Percentiles rank a stretch among this genome's conserved stretches.
Evolutionary conservation across 2,888 invertebrate genomes (phyloP).

Genomic region (Eupithecia exiguata): DNA sequence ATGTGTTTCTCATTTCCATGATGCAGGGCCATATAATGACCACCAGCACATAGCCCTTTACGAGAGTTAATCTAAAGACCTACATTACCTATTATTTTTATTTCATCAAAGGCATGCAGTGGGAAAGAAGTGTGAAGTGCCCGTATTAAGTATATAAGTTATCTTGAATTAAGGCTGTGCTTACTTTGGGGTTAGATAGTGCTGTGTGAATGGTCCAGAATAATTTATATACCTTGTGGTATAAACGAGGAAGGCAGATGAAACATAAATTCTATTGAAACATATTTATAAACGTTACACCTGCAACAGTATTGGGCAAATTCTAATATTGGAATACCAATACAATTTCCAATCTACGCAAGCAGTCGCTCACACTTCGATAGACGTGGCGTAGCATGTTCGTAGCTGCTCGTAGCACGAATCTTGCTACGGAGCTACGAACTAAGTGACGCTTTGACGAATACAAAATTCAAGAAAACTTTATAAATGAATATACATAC

Average conservation of each 20-base stretch:
- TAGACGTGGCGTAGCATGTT: slow-evolving; percentile 22
- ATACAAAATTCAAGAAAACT: background rate
- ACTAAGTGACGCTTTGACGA: background rate
- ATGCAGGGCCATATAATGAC: too few relatives aligned
- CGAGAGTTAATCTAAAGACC: too few relatives aligned
- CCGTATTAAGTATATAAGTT: background rate
- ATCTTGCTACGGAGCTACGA: slow-evolving; percentile 12
- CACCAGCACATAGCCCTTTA: too few relatives aligned
- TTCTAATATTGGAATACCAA: slow-evolving; percentile 36
- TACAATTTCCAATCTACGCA: slow-evolving; percentile 36
- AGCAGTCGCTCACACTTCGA: slow-evolving; percentile 34
- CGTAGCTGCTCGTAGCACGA: slow-evolving; percentile 26
- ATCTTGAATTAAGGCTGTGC: background rate
- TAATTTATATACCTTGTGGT: background rate
- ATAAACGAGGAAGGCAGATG: background rate
- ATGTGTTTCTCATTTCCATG: too few relatives aligned
- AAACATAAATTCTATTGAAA: slow-evolving; percentile 1
- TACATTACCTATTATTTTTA: too few relatives aligned
- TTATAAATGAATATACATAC: background rate
- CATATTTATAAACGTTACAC: slow-evolving; percentile 13
- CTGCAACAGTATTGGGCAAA: slow-evolving; percentile 25
- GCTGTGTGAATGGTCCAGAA: background rate
- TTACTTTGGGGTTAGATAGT: background rate
- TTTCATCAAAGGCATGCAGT: too few relatives aligned
- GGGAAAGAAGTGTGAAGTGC: too few relatives aligned